Evolutionary conservation across 2,888 invertebrate species (phyloP).

Genomic region (Neoaliturus tenellus): DNA sequence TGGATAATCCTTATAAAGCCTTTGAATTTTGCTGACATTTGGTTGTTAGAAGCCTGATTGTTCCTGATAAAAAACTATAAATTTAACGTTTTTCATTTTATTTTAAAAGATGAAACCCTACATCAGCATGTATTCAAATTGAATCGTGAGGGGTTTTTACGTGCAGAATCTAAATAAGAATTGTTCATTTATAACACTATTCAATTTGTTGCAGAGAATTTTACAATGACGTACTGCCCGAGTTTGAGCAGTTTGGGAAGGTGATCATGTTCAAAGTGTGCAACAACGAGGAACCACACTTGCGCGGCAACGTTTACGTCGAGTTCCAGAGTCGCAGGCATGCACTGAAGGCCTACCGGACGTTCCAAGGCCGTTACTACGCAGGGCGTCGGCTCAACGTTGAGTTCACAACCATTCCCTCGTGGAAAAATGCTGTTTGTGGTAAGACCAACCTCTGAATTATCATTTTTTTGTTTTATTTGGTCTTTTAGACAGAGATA

Average conservation of each 20-base stretch:
- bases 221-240: slow-evolving; percentile 88
- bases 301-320: slow-evolving; percentile 93
- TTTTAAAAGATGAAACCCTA: too few species aligned
- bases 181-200: neutral
- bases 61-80: too few species aligned
- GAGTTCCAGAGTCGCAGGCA: slow-evolving; percentile 81
- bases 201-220: slow-evolving; percentile 65
- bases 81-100: too few species aligned
- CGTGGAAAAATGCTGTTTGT: slow-evolving; percentile 94
- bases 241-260: slow-evolving; percentile 85
- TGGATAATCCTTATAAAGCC: too few species aligned
- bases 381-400: slow-evolving; percentile 89
- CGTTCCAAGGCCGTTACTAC: slow-evolving; percentile 91
- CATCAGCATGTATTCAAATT: too few species aligned
- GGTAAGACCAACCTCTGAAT: too few species aligned
- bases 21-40: too few species aligned
- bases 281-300: slow-evolving; percentile 89
- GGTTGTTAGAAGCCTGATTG: too few species aligned
- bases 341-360: slow-evolving; percentile 84
- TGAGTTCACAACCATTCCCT: slow-evolving; percentile 85
- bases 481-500: too few species aligned
- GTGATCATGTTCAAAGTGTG: slow-evolving; percentile 85
- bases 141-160: too few species aligned
- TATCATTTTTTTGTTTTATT: too few species aligned
- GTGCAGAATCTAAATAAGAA: too few species aligned